Evolutionary conservation across 2,888 invertebrate species (phyloP), one percentile per base, ranked within the genome.

Genomic region (Volucella inanis): DNA sequence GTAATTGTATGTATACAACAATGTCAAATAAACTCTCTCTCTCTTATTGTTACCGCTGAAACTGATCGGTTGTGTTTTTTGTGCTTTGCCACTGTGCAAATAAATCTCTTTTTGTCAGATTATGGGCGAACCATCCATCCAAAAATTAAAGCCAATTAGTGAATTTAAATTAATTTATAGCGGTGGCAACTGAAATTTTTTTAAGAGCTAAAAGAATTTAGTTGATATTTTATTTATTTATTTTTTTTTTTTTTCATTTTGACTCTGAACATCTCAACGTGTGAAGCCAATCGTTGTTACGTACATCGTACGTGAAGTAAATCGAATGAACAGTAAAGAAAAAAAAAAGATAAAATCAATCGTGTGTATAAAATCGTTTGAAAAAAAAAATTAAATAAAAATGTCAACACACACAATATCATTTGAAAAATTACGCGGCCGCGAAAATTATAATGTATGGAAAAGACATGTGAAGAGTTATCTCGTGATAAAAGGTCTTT

Each of bases 381-480:
- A 22, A n/a, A 49, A 49, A 49, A 49, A 49, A 49, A 49, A 49
- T 49, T 11, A 49, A 11, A 49, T 49, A 49, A 49, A 49, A n/a
- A 49, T 49, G 49, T 49, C 49, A 49, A 49, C 49, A 49, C 49
- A 49, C 14, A 49, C 49, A 14, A 11, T 49, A 49, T 49, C 49
- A 49, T 49, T 49, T 49, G 49, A 49, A 49, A 49, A 49, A 49
- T 49, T 49, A n/a, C 49, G 49, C n/a, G 49, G 49, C 15, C 49
- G 49, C 49, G 49, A n/a, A n/a, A 49, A 49, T 49, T 49, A 49
- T 49, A 49, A 49, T 49, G 49, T n/a, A 49, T 49, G 49, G 49
- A 49, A n/a, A 49, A 49, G 49, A 49, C 49, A 11, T 49, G 49
- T 49, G 49, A 49, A 49, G 22, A 3, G 22, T 22, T 22, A 22